Conservation (phyloP, 2,888 invertebrate genomes). For the Calameuta filiformis region DNA sequence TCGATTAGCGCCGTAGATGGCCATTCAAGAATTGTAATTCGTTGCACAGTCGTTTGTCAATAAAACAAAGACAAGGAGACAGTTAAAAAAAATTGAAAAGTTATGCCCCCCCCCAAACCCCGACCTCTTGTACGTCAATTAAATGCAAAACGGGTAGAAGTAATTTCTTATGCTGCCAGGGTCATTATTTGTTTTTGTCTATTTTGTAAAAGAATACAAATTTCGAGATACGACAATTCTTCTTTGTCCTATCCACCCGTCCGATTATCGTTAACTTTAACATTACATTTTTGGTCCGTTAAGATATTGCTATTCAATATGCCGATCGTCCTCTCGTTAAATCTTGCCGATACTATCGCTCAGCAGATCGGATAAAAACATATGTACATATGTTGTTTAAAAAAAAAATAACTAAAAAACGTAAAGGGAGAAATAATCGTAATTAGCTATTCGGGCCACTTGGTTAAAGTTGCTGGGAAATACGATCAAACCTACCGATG, state of each 20-base stretch:
- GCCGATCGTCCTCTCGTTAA: background rate
- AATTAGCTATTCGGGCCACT: background rate
- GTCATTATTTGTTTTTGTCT: background rate
- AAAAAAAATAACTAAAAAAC: background rate
- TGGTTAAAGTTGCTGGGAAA: background rate
- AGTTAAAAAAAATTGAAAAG: background rate
- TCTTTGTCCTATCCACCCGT: background rate
- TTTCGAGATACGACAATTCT: background rate
- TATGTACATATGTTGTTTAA: background rate
- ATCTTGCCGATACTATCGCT: background rate
- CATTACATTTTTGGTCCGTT: conserved; percentile 47
- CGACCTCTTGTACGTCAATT: background rate
- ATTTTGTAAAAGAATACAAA: background rate
- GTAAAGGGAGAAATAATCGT: background rate
- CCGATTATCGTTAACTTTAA: conserved; percentile 20
- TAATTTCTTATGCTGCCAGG: background rate
- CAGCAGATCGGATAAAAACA: background rate
- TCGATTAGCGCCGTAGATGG: conserved; percentile 20
- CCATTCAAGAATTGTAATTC: conserved; percentile 18
- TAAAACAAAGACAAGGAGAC: background rate
- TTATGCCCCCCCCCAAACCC: no score
- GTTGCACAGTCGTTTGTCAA: conserved; percentile 24
- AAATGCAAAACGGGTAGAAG: background rate
- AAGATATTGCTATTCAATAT: conserved; percentile 38
- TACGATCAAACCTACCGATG: background rate